These are phyloP conservation scores for Dallia pectoralis DNA, from an alignment of 2,797 vertebrate genomes.

Conservation along the genomic window DNA sequence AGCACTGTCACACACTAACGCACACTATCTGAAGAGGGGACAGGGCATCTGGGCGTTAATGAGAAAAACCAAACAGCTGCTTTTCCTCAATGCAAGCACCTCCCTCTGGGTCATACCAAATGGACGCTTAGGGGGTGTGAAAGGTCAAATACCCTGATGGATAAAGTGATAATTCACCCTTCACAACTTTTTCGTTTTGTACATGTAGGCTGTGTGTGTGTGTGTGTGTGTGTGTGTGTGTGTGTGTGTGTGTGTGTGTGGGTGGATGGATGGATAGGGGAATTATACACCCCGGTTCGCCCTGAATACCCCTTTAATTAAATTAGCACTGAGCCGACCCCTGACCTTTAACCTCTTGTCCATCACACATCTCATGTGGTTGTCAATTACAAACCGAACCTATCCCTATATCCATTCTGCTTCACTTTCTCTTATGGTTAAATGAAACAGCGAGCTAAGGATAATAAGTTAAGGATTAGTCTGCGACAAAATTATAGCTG, in stretches of 20 bases:
- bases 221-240: background rate
- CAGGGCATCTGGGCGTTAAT: background rate
- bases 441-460: too few species aligned
- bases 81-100: background rate
- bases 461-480: too few species aligned
- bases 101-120: conserved; percentile 3
- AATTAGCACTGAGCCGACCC: conserved; percentile 5
- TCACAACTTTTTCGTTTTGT: background rate
- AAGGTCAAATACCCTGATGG: conserved; percentile 4
- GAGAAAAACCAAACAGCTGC: conserved; percentile 37
- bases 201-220: background rate
- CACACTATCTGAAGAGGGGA: background rate
- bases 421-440: too few species aligned
- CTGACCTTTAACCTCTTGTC: background rate
- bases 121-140: background rate
- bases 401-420: too few species aligned
- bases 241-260: background rate
- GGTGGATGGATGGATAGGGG: conserved; percentile 39
- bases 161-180: background rate
- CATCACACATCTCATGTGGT: background rate
- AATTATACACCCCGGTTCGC: conserved; percentile 35
- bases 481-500: too few species aligned
- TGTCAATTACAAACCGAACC: background rate
- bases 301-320: conserved; percentile 33
- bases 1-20: background rate